phyloP scores from a whole-genome alignment of 2,888 invertebrate species.

The Papilio protenor region DNA sequence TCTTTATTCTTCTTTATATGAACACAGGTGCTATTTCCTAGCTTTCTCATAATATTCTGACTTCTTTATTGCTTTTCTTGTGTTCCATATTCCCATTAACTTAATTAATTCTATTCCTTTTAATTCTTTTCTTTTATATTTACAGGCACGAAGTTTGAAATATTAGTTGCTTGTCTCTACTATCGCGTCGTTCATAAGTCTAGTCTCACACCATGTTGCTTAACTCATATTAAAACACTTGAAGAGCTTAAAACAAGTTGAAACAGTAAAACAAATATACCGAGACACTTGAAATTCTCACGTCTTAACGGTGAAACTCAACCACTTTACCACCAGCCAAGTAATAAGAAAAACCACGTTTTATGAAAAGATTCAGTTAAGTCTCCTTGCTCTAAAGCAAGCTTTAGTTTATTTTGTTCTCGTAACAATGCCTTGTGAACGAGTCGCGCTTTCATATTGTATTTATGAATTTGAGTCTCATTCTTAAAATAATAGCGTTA shows the following conservation, averaged over 20 bases:
- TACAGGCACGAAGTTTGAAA: too few species aligned
- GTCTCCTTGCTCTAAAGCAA: slow-evolving; percentile 65
- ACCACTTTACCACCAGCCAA: slow-evolving; percentile 46
- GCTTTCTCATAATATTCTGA: too few species aligned
- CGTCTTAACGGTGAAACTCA: slow-evolving; percentile 40
- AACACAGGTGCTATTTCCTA: too few species aligned
- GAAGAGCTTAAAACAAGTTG: slow-evolving; percentile 52
- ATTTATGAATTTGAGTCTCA: slow-evolving; percentile 52
- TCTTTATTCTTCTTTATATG: too few species aligned
- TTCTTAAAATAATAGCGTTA: slow-evolving; percentile 56
- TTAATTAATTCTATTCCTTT: too few species aligned
- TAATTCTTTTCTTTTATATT: too few species aligned
- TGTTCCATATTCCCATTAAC: too few species aligned
- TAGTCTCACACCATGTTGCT: slow-evolving; percentile 38
- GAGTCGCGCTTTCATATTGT: slow-evolving; percentile 60
- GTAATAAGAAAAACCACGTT: slow-evolving; percentile 49
- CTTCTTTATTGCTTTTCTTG: too few species aligned
- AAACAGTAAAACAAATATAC: slow-evolving; percentile 56
- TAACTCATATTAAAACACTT: slow-evolving; percentile 49
- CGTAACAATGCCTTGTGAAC: slow-evolving; percentile 70
- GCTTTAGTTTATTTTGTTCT: slow-evolving; percentile 69
- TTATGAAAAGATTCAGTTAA: slow-evolving; percentile 52
- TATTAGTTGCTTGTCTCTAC: too few species aligned
- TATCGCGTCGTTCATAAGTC: not conserved
- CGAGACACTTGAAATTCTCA: slow-evolving; percentile 45